These are phyloP conservation scores for Drosophila greeni DNA, from an alignment of 2,888 invertebrate genomes.

Conservation along the genomic window DNA sequence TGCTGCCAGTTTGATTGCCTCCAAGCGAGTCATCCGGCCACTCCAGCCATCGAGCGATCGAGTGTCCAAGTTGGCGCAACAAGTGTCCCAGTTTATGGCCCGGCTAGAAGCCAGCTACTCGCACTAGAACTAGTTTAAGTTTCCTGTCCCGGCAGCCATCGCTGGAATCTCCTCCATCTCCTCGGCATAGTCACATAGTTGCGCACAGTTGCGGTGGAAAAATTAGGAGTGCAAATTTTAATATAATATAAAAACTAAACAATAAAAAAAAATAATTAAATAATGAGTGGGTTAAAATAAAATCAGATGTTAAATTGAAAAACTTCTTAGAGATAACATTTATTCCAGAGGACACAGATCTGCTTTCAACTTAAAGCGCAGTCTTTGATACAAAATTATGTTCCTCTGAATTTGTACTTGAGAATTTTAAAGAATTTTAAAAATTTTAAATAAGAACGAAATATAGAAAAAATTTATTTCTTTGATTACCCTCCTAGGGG, in stretches of 20 bases:
- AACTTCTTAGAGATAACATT: too few relatives aligned
- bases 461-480: not conserved
- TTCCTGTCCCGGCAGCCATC: constrained; percentile 59
- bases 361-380: too few relatives aligned
- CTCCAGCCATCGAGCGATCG: constrained; percentile 19
- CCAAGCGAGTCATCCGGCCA: constrained; percentile 43
- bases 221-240: not conserved
- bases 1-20: constrained; percentile 55
- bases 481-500: not conserved
- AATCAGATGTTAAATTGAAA: too few relatives aligned
- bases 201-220: constrained; percentile 23
- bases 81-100: constrained; percentile 70
- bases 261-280: too few relatives aligned
- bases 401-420: too few relatives aligned
- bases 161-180: constrained; percentile 38
- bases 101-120: constrained; percentile 39
- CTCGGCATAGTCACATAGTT: constrained; percentile 34
- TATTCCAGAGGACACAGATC: too few relatives aligned
- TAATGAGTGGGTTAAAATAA: too few relatives aligned
- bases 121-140: constrained; percentile 72
- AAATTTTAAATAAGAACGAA: not conserved
- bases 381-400: too few relatives aligned
- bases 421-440: not conserved
- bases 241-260: not conserved
- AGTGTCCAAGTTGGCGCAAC: constrained; percentile 63